Conservation (phyloP, 2,888 invertebrate genomes). For the Rhyacophila evoluta region DNA sequence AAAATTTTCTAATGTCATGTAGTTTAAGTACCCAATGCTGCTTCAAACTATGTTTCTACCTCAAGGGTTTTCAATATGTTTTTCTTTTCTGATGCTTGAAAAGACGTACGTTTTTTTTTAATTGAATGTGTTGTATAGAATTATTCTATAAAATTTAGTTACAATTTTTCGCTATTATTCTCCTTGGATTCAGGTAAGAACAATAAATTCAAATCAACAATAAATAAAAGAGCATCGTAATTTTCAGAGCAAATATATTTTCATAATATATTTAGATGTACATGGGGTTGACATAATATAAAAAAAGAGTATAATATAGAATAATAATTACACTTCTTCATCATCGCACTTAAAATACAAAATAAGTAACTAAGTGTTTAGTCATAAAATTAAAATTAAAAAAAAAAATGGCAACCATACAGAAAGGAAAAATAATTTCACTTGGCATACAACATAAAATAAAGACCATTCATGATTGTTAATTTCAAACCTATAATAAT, state of each 20-base stretch:
- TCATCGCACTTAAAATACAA: constrained; percentile 15
- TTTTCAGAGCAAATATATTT: constrained; percentile 48
- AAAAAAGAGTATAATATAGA: constrained; percentile 33
- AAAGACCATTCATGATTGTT: constrained; percentile 20
- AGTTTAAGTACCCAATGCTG: too few relatives aligned
- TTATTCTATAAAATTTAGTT: too few relatives aligned
- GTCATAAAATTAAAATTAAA: constrained; percentile 33
- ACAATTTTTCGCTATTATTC: too few relatives aligned
- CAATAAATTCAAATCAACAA: too few relatives aligned
- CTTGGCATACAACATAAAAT: constrained; percentile 4
- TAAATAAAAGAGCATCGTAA: constrained; percentile 28
- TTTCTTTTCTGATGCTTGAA: too few relatives aligned
- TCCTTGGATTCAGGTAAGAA: too few relatives aligned
- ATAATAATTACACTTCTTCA: constrained; percentile 32
- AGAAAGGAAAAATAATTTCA: not conserved
- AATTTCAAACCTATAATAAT: constrained; percentile 28
- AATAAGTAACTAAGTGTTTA: constrained; percentile 24
- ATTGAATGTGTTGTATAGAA: too few relatives aligned
- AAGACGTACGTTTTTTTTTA: too few relatives aligned
- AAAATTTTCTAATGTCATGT: too few relatives aligned
- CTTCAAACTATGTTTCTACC: too few relatives aligned
- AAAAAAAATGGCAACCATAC: constrained; percentile 10
- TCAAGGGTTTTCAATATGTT: too few relatives aligned
- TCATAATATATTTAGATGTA: constrained; percentile 47
- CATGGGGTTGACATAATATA: constrained; percentile 42